These are phyloP conservation scores for Iselma pallidipennis DNA, from an alignment of 2,888 invertebrate genomes.

Conservation along the genomic window DNA sequence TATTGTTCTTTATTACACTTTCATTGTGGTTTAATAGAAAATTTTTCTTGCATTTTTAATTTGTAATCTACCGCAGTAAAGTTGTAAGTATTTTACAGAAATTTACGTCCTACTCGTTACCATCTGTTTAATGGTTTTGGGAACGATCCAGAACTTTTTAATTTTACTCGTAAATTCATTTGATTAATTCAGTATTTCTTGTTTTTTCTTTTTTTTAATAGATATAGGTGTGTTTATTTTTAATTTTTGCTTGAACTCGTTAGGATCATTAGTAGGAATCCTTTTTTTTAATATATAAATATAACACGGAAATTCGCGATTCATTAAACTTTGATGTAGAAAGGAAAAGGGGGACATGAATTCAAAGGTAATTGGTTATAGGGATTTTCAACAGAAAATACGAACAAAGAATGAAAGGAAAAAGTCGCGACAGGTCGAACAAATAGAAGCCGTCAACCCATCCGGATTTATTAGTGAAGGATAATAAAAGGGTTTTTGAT, in stretches of 20 bases:
- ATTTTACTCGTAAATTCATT: slow-evolving; percentile 19
- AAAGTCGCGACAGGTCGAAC: too few relatives aligned
- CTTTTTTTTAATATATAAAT: slow-evolving; percentile 1
- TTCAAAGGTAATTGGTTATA: neutral
- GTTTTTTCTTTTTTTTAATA: neutral
- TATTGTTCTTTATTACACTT: neutral
- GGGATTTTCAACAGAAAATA: neutral
- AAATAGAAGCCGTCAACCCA: too few relatives aligned
- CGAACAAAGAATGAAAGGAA: neutral
- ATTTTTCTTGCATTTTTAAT: slow-evolving; percentile 15
- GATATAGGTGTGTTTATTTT: slow-evolving; percentile 2
- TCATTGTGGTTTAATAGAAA: too few relatives aligned
- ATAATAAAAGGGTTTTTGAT: slow-evolving; percentile 12
- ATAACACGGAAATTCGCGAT: slow-evolving; percentile 6
- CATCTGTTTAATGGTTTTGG: slow-evolving; percentile 20
- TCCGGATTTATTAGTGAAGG: slow-evolving; percentile 8
- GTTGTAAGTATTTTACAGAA: slow-evolving; percentile 6
- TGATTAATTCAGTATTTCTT: slow-evolving; percentile 10
- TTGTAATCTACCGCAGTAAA: slow-evolving; percentile 13
- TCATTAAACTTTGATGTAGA: slow-evolving; percentile 10
- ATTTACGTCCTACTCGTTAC: slow-evolving; percentile 14
- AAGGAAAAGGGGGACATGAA: neutral
- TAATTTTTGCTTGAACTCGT: slow-evolving; percentile 5
- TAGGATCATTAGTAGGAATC: slow-evolving; percentile 6
- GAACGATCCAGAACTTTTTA: slow-evolving; percentile 20